Evolutionary conservation across 2,113 vertebrate genomes (phyloP).

Genomic region (Dunckerocampus dactyliophorus): DNA sequence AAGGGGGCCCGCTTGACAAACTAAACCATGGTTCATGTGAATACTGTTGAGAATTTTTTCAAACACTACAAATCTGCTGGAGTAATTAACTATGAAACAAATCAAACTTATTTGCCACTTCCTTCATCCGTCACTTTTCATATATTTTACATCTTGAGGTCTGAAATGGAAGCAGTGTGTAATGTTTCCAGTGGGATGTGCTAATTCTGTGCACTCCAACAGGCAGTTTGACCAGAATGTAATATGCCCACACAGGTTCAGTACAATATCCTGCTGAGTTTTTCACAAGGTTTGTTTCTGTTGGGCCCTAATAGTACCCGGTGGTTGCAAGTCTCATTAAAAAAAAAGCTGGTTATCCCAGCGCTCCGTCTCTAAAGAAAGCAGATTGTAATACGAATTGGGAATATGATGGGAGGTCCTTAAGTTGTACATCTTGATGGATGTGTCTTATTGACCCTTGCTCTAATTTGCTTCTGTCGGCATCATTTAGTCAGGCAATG

Average conservation of each 20-base stretch:
- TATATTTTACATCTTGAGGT: slow-evolving; percentile 28
- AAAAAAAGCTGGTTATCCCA: slow-evolving; percentile 22
- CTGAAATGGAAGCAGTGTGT: slow-evolving; percentile 21
- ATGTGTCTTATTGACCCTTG: slow-evolving; percentile 52
- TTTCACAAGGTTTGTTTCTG: slow-evolving; percentile 51
- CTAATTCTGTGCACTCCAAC: slow-evolving; percentile 16
- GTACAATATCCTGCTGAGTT: slow-evolving; percentile 49
- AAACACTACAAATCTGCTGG: slow-evolving; percentile 25
- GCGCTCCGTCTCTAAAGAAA: slow-evolving; percentile 41
- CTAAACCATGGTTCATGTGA: slow-evolving; percentile 14
- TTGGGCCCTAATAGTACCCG: slow-evolving; percentile 36
- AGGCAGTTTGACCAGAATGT: slow-evolving; percentile 27
- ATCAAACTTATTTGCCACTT: slow-evolving; percentile 49
- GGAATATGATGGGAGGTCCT: slow-evolving; percentile 34
- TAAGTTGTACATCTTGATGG: slow-evolving; percentile 3
- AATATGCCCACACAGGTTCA: slow-evolving; percentile 52
- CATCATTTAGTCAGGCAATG: slow-evolving; percentile 37
- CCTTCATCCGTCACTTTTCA: slow-evolving; percentile 26
- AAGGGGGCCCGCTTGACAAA: slow-evolving; percentile 6
- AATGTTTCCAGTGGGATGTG: slow-evolving; percentile 36
- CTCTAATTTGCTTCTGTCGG: slow-evolving; percentile 59
- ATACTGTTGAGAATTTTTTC: slow-evolving; percentile 28
- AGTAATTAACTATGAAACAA: slow-evolving; percentile 42
- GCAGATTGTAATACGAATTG: slow-evolving; percentile 44
- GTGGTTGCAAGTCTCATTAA: slow-evolving; percentile 27